Percentiles rank a stretch among this genome's conserved stretches.
Evolutionary conservation across 2,797 vertebrate species (phyloP).

Genomic region (Sylvia borin): DNA sequence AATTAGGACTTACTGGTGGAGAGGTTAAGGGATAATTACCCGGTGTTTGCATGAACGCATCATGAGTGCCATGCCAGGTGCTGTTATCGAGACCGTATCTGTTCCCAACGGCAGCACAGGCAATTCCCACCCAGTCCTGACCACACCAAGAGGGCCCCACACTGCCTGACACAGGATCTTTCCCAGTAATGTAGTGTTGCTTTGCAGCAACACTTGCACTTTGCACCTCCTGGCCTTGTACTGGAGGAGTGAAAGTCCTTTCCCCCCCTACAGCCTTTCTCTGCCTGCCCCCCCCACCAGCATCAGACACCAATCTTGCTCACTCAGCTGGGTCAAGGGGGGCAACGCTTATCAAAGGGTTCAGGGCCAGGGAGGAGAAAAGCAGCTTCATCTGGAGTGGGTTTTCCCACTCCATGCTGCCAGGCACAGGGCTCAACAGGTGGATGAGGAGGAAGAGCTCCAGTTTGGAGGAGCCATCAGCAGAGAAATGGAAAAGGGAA

Average conservation of each 20-base stretch:
- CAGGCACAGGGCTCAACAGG: not conserved
- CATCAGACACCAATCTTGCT: fast-evolving
- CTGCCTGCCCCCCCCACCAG: not conserved
- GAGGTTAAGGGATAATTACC: conserved; percentile 36
- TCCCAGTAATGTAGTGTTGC: not conserved
- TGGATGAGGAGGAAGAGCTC: not conserved
- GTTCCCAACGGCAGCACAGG: not conserved
- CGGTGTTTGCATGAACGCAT: not conserved
- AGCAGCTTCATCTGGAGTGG: not conserved
- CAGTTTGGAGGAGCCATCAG: not conserved
- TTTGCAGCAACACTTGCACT: not conserved
- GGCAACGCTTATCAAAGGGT: not conserved
- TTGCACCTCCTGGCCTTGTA: conserved; percentile 9
- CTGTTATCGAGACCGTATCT: not conserved
- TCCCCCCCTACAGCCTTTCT: not conserved
- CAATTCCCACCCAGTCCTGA: not conserved
- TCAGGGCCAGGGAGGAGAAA: not conserved
- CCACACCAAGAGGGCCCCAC: fast-evolving
- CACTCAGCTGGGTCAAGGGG: not conserved
- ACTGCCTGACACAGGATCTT: not conserved
- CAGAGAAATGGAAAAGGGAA: not conserved
- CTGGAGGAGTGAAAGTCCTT: not conserved
- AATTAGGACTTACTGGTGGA: conserved; percentile 6
- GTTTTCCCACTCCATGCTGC: not conserved
- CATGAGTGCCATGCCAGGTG: not conserved